These are phyloP conservation scores for Whitmania pigra DNA, from an alignment of 1,140 invertebrate genomes.

Conservation along the genomic window DNA sequence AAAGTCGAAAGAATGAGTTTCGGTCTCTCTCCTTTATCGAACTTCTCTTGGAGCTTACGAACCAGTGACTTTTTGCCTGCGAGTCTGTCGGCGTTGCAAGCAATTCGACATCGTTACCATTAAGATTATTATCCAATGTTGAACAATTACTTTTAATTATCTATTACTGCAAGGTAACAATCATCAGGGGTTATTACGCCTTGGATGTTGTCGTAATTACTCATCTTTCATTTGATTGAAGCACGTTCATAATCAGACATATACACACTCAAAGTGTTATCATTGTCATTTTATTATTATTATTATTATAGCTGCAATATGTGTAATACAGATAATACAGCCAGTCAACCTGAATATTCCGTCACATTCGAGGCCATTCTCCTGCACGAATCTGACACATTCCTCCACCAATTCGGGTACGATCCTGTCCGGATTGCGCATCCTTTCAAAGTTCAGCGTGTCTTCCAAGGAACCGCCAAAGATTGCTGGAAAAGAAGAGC, in stretches of 20 bases:
- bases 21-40: conserved; percentile 34
- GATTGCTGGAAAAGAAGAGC: conserved; percentile 29
- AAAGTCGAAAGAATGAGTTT: conserved; percentile 25
- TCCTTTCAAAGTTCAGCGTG: conserved; percentile 34
- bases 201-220: too few relatives aligned
- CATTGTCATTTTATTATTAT: too few relatives aligned
- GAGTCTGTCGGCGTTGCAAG: conserved; percentile 29
- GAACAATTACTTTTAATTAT: too few relatives aligned
- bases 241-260: too few relatives aligned
- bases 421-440: conserved; percentile 23
- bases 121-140: too few relatives aligned
- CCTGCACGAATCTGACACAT: conserved; percentile 34
- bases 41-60: conserved; percentile 33
- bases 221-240: too few relatives aligned
- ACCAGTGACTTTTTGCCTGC: conserved; percentile 33
- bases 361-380: conserved; percentile 35
- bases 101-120: too few relatives aligned
- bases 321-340: too few relatives aligned
- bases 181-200: too few relatives aligned
- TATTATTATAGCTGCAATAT: too few relatives aligned
- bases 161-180: too few relatives aligned
- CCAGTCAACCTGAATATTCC: conserved; percentile 37
- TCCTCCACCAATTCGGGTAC: conserved; percentile 35
- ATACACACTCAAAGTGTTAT: too few relatives aligned
- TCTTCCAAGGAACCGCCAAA: conserved; percentile 37